These are phyloP conservation scores for Zele albiditarsus DNA, from an alignment of 2,888 invertebrate genomes.

Conservation along the genomic window DNA sequence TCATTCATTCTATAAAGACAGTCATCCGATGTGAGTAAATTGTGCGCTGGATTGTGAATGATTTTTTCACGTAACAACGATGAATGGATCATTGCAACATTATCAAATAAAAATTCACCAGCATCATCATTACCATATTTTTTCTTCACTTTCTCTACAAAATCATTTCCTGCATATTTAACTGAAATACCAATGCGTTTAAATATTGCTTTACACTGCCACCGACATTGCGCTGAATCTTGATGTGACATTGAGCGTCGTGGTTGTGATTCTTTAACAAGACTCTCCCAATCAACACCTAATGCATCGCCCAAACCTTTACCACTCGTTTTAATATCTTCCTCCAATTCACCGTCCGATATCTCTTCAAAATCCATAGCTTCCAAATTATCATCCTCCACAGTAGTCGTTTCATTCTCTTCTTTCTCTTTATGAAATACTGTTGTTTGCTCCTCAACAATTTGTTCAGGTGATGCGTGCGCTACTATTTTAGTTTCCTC, in stretches of 20 bases:
- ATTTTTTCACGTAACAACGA: constrained; percentile 61
- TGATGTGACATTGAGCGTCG: constrained; percentile 67
- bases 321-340: constrained; percentile 79
- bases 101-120: constrained; percentile 60
- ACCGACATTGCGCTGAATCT: constrained; percentile 82
- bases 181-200: constrained; percentile 87
- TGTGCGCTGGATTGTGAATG: constrained; percentile 56
- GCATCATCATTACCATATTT: constrained; percentile 59
- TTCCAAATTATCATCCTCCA: constrained; percentile 82
- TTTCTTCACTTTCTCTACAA: constrained; percentile 72
- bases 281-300: constrained; percentile 95
- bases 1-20: constrained; percentile 65
- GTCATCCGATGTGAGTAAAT: constrained; percentile 60
- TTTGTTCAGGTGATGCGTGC: constrained; percentile 61
- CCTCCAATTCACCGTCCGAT: constrained; percentile 91
- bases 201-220: constrained; percentile 87
- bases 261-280: constrained; percentile 85
- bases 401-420: constrained; percentile 62
- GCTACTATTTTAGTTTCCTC: constrained; percentile 57
- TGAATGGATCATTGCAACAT: constrained; percentile 67
- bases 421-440: constrained; percentile 64
- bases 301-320: constrained; percentile 90
- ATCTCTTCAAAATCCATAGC: constrained; percentile 91
- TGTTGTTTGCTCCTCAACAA: constrained; percentile 60
- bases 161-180: constrained; percentile 82